These are phyloP conservation scores for Atlantisia rogersi DNA, from an alignment of 2,113 vertebrate genomes.

Conservation along the genomic window DNA sequence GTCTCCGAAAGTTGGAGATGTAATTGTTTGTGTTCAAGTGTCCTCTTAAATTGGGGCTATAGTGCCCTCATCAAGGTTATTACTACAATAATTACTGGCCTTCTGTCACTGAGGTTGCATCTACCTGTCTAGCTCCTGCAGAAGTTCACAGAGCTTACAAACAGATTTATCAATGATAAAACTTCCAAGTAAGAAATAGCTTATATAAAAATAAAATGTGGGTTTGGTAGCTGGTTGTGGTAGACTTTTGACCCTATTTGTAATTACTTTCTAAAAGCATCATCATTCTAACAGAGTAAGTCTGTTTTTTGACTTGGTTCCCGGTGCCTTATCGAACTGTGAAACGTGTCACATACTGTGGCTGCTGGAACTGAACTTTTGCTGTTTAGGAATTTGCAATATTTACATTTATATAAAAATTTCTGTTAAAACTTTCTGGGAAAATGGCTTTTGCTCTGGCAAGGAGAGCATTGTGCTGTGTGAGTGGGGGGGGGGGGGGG, in stretches of 20 bases:
- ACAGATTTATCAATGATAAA: background rate
- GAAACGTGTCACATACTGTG: background rate
- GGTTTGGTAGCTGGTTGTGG: background rate
- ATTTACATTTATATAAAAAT: background rate
- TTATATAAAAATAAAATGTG: background rate
- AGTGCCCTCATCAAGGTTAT: background rate
- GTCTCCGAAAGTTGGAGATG: background rate
- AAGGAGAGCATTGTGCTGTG: fast-evolving
- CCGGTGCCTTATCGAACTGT: background rate
- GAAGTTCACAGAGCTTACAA: background rate
- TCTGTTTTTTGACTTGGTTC: background rate
- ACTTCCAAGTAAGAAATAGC: background rate
- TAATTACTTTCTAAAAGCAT: background rate
- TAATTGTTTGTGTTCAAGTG: background rate
- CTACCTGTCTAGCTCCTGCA: background rate
- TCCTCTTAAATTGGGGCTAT: background rate
- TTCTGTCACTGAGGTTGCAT: background rate
- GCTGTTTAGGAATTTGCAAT: background rate
- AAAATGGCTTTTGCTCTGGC: background rate
- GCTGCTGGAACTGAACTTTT: background rate
- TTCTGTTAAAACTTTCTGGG: background rate
- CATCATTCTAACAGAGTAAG: background rate
- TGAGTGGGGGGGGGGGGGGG: background rate
- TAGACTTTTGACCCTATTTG: background rate
- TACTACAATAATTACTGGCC: background rate